A percentile compares a stretch with the other conserved stretches of the same genome.
Evolutionary conservation across 2,113 vertebrate genomes (phyloP).

Genomic region (Petaurus breviceps): DNA sequence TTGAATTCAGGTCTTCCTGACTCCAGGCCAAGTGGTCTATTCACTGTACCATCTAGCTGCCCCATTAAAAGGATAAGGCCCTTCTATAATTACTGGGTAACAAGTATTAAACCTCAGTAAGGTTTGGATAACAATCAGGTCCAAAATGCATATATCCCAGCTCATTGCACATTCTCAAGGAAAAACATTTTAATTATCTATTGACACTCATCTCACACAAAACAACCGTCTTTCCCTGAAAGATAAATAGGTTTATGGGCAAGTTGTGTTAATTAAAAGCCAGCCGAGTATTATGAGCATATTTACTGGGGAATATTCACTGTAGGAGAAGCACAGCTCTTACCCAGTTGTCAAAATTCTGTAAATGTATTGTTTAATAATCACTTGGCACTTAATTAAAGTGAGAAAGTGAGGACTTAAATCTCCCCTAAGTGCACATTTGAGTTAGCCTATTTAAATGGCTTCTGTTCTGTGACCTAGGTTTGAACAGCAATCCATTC

Average conservation of each 20-base stretch:
- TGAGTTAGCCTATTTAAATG: background rate
- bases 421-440: conserved; percentile 43
- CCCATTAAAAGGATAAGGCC: conserved; percentile 35
- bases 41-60: background rate
- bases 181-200: conserved; percentile 76
- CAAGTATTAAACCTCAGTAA: conserved; percentile 64
- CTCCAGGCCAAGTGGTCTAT: background rate
- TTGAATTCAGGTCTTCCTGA: background rate
- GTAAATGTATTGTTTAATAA: conserved; percentile 78
- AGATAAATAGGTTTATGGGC: conserved; percentile 57
- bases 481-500: background rate
- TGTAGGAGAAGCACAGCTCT: conserved; percentile 51
- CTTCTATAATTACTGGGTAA: conserved; percentile 52
- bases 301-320: conserved; percentile 70
- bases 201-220: conserved; percentile 60
- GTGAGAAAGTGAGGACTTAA: conserved; percentile 54
- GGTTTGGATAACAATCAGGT: conserved; percentile 62
- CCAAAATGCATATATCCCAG: conserved; percentile 65
- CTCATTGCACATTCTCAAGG: conserved; percentile 65
- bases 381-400: conserved; percentile 75
- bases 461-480: background rate
- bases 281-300: conserved; percentile 71
- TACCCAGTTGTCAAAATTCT: conserved; percentile 75
- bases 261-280: conserved; percentile 64
- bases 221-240: conserved; percentile 58